Evolutionary conservation across 2,113 vertebrate species (phyloP), one percentile per base, ranked within the genome.

Genomic region (Triplophysa tibetana): DNA sequence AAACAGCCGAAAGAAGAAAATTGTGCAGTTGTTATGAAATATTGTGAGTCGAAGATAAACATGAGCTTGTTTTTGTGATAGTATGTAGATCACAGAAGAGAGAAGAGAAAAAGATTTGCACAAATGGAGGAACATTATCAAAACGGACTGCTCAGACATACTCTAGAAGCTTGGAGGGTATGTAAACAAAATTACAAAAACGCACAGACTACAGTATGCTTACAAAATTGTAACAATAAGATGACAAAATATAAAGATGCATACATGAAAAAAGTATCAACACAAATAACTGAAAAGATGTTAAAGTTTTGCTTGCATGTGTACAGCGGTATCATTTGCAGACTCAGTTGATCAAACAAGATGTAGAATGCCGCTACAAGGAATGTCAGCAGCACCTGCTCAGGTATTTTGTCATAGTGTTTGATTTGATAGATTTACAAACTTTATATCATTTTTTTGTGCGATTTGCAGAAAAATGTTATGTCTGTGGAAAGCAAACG

Each of bases 401-500:
- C 78, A 90, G 90, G 92, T 91, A 85, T 56, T 19, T 16, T 10
- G 21, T 19, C 29, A 38, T 7, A 7, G 21, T 83, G 91, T 45
- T 12, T 0, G 0, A 19, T 10, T 67, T 14, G 21, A n/a, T 16
- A 3, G 16, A 19, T 52, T 52, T 52, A 13, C 48, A 14, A 50
- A 8, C 0, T 52, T 9, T 50, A 17, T 58, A 17, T 66, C 2
- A 12, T 66, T 69, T 69, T 2, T 66, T 38, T 38, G 33, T 45
- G 16, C 86, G 13, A 26, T 19, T 65, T 82, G 26, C 75, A 96
- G 95, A 58, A 80, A 68, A 16, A 60, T 81, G 11, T 70, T 98
- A 13, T 60, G 0, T 75, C 78, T 52, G 0, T 98, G 96, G 97
- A 93, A 88, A 82, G 86, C 89, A 77, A 95, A 94, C 17, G 62